Evolutionary conservation across 2,888 invertebrate species (phyloP).

Genomic region (Plemyria rubiginata): DNA sequence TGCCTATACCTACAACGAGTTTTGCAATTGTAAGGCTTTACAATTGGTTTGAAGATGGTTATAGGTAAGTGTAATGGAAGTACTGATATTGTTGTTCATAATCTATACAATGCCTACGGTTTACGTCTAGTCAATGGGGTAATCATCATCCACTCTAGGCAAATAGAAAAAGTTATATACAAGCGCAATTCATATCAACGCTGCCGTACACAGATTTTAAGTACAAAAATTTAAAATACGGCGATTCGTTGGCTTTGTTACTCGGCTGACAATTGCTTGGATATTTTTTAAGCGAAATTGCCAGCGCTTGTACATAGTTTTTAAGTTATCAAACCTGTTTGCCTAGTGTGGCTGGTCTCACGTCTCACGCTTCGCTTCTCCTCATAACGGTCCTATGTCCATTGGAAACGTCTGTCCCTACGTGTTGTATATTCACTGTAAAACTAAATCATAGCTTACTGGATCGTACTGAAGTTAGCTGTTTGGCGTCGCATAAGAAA

Average conservation of each 20-base stretch:
- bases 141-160: slow-evolving; percentile 18
- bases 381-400: slow-evolving; percentile 26
- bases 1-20: not conserved
- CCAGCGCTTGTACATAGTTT: slow-evolving; percentile 5
- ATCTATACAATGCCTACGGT: slow-evolving; percentile 24
- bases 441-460: not conserved
- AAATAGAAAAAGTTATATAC: slow-evolving; percentile 4
- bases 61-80: slow-evolving; percentile 23
- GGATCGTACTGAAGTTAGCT: slow-evolving; percentile 1
- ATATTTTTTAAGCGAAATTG: not conserved
- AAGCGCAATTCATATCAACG: not conserved
- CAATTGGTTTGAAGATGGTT: not conserved
- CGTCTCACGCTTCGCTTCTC: slow-evolving; percentile 35
- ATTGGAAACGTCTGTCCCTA: slow-evolving; percentile 21
- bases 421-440: slow-evolving; percentile 31
- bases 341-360: slow-evolving; percentile 23
- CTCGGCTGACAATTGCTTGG: too few relatives aligned
- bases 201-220: too few relatives aligned
- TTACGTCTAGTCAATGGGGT: slow-evolving; percentile 17
- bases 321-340: slow-evolving; percentile 9
- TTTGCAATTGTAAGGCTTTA: slow-evolving; percentile 6
- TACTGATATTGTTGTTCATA: slow-evolving; percentile 27
- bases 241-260: too few relatives aligned
- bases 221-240: not conserved
- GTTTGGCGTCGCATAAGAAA: not conserved